These are phyloP conservation scores for Apocrypta bakeri DNA, from an alignment of 1,140 invertebrate species.

Conservation along the genomic window DNA sequence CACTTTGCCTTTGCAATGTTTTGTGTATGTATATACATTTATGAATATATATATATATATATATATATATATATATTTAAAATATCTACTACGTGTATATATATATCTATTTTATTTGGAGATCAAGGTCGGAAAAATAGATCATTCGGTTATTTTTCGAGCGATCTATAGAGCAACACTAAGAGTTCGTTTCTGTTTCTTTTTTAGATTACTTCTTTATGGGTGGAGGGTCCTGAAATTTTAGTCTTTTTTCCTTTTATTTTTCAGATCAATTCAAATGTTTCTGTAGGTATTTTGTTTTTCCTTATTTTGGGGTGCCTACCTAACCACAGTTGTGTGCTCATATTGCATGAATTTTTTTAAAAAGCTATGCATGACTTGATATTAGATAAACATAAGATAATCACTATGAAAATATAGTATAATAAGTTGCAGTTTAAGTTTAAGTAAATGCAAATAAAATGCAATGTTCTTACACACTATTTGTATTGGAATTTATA, in stretches of 20 bases:
- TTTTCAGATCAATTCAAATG: conserved; percentile 72
- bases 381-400: conserved; percentile 23
- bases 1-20: neutral
- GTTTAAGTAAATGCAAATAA: neutral
- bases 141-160: conserved; percentile 32
- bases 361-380: conserved; percentile 29
- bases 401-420: neutral
- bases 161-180: conserved; percentile 27
- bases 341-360: conserved; percentile 56
- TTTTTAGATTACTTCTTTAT: conserved; percentile 55
- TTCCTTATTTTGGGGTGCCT: conserved; percentile 56
- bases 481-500: neutral
- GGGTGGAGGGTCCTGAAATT: conserved; percentile 70
- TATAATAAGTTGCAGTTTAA: neutral
- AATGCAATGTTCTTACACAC: neutral
- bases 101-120: neutral
- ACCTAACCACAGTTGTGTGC: conserved; percentile 56
- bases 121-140: conserved; percentile 25
- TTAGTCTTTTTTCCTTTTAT: conserved; percentile 65
- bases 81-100: no score
- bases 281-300: conserved; percentile 70
- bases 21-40: conserved; percentile 9
- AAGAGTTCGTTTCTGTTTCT: conserved; percentile 45
- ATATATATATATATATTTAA: no score
- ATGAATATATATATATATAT: neutral